Evolutionary conservation across 1,140 invertebrate genomes (phyloP), one percentile per base, ranked within the genome.

Genomic region (Drosophila nebulosa): DNA sequence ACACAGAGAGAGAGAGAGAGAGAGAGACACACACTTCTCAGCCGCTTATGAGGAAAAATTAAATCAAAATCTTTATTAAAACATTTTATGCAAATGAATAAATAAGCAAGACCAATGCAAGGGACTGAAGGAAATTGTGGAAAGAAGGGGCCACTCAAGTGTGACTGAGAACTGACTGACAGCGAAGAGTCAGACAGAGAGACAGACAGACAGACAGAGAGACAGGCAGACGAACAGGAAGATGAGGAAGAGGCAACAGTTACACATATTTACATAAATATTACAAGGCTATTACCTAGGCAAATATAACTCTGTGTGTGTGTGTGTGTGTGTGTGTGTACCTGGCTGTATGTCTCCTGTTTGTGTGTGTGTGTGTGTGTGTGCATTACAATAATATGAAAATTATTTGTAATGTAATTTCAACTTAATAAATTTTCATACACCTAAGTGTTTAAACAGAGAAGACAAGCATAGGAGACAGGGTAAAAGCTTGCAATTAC

Each of bases 361-460:
- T 58, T 52, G n/a, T 12, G 60, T 35, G 39, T 59, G 36, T 64
- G 16, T 50, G 24, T 58, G 18, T 32, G 39, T 64, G 57, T 79
- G 63, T 69, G 66, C 77, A 74, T 73, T 78, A 86, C 78, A 85
- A 85, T 81, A 85, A 85, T 86, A 86, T 65, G 70, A 85, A 85
- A 85, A 85, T 85, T 74, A 85, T 85, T 85, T 85, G 78, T 78
- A 85, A 81, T 86, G 81, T 86, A 85, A 85, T 86, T 85, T 86
- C 74, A 85, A 85, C 81, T 85, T 85, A 85, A 85, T 85, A 86
- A 86, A 85, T 88, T 85, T 74, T 71, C 78, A 74, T 64, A 85
- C 70, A 74, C 50, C 39, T 64, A 75, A 76, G 69, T 73, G 73
- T 73, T 72, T 76, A 73, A 68, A 68, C 56, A 74, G 62, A 59